Conservation (phyloP, 2,797 vertebrate genomes). For the Percopsis omiscomaycus region DNA sequence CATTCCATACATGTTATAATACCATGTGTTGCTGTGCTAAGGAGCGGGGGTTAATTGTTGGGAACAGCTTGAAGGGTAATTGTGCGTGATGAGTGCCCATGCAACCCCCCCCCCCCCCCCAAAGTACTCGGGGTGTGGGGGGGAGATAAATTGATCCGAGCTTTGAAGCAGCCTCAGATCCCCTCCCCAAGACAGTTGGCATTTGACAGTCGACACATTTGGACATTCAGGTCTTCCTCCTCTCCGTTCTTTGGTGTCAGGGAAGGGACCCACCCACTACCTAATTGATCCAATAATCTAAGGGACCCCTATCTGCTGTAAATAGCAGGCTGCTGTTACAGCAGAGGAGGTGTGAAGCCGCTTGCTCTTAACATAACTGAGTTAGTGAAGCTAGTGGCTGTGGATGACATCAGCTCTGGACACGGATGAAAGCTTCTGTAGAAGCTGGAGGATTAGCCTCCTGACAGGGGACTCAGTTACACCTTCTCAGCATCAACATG, state of each 20-base stretch:
- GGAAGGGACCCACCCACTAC: conserved; percentile 15
- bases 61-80: conserved; percentile 69
- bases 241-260: conserved; percentile 3
- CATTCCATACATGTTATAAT: conserved; percentile 54
- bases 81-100: conserved; percentile 47
- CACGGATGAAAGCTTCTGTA: conserved; percentile 60
- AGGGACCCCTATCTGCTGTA: conserved; percentile 7
- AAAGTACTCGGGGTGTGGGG: conserved; percentile 54
- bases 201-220: conserved; percentile 46
- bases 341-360: conserved; percentile 50
- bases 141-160: conserved; percentile 45
- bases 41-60: conserved; percentile 46
- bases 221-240: conserved; percentile 40
- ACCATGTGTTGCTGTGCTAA: conserved; percentile 60
- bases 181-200: conserved; percentile 33
- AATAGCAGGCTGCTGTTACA: conserved; percentile 14
- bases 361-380: conserved; percentile 52
- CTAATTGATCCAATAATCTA: conserved; percentile 26
- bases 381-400: conserved; percentile 26
- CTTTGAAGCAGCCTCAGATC: conserved; percentile 57
- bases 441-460: conserved; percentile 53
- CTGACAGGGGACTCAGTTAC: conserved; percentile 58
- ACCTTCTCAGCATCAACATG: conserved; percentile 49
- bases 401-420: conserved; percentile 52
- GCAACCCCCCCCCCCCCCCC: conserved; percentile 38